phyloP scores from a whole-genome alignment of 2,888 invertebrate species.

The Metallyticus violacea region DNA sequence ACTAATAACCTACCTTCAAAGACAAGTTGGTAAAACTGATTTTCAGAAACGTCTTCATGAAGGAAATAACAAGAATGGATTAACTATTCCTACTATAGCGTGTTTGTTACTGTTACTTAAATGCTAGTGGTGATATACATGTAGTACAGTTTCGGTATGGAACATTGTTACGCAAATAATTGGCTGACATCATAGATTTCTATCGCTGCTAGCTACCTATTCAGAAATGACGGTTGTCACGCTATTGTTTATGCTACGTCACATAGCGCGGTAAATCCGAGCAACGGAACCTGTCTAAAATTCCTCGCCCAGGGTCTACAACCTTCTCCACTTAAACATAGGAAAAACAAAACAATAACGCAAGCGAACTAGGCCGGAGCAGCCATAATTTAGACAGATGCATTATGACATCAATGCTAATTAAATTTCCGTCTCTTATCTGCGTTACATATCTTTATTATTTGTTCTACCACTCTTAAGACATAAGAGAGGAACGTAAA shows the following conservation, averaged over 20 bases:
- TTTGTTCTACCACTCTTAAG: neutral
- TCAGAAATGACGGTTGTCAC: neutral
- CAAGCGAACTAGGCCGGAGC: no score
- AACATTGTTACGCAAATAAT: neutral
- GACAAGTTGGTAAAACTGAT: no score
- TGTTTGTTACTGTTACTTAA: no score
- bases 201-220: no score
- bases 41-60: no score
- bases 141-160: neutral
- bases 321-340: neutral
- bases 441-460: neutral
- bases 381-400: neutral
- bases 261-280: neutral
- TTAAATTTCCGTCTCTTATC: constrained; percentile 5
- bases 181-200: neutral
- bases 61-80: no score
- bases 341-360: no score
- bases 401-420: neutral
- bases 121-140: no score
- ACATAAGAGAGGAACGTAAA: neutral
- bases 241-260: neutral
- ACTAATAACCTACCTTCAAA: no score
- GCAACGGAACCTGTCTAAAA: neutral
- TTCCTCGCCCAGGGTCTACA: neutral
- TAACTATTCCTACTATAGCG: no score